Conservation (phyloP, 2,113 vertebrate genomes). For the Triplophysa tibetana region DNA sequence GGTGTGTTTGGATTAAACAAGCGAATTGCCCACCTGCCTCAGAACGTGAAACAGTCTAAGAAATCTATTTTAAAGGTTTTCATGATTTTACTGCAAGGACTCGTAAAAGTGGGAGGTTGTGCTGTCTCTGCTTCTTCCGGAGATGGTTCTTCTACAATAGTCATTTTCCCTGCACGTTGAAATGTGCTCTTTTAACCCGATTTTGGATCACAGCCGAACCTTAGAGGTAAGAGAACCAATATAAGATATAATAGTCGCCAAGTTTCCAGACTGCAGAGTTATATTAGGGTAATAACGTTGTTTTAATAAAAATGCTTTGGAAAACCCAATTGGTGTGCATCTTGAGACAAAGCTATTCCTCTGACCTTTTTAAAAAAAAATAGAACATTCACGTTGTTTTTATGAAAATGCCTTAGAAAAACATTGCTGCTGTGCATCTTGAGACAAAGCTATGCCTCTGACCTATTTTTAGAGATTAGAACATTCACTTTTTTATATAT, state of each 20-base stretch:
- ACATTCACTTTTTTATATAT: too few species aligned
- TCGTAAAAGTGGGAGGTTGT: constrained; percentile 48
- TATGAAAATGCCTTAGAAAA: too few species aligned
- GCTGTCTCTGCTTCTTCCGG: constrained; percentile 53
- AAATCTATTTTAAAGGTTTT: constrained; percentile 34
- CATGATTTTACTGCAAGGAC: constrained; percentile 45
- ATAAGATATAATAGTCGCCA: background rate
- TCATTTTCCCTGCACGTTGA: constrained; percentile 24
- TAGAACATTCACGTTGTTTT: too few species aligned
- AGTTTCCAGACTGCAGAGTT: too few species aligned
- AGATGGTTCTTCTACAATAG: constrained; percentile 48
- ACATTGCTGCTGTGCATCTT: too few species aligned
- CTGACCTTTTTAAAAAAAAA: too few species aligned
- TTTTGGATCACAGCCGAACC: constrained; percentile 4
- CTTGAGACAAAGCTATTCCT: too few species aligned
- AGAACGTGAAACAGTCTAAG: constrained; percentile 23
- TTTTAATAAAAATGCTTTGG: too few species aligned
- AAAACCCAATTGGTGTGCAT: too few species aligned
- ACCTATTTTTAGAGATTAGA: too few species aligned
- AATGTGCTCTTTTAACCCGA: background rate
- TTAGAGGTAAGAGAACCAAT: constrained; percentile 26
- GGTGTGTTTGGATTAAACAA: background rate
- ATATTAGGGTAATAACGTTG: too few species aligned
- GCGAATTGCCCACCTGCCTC: background rate
- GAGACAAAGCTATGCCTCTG: too few species aligned